Evolutionary conservation across 2,888 invertebrate species (phyloP).

Genomic region (Entomobrya multifasciata): DNA sequence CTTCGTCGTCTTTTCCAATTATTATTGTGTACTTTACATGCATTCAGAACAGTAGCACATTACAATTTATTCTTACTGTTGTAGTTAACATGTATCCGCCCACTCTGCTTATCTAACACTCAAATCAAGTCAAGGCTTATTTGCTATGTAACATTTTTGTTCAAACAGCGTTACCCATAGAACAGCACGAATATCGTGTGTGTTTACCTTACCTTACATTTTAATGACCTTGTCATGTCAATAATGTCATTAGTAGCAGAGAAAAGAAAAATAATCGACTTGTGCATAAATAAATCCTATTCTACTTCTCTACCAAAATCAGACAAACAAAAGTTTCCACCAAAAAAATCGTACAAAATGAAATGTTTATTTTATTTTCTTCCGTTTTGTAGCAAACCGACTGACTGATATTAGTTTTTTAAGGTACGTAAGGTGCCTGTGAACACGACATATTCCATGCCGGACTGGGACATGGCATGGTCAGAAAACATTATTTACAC

Average conservation of each 20-base stretch:
- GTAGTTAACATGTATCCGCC: background rate
- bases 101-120: background rate
- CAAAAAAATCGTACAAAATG: too few relatives aligned
- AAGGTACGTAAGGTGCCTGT: too few relatives aligned
- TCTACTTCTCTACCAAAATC: too few relatives aligned
- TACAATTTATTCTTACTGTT: background rate
- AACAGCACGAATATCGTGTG: background rate
- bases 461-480: background rate
- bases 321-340: too few relatives aligned
- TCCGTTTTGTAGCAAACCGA: too few relatives aligned
- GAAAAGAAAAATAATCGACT: too few relatives aligned
- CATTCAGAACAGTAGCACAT: background rate
- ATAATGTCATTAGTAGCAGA: slow-evolving; percentile 21
- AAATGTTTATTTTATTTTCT: too few relatives aligned
- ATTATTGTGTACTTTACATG: background rate
- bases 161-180: background rate
- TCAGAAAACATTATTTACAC: background rate
- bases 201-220: background rate
- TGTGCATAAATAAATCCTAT: too few relatives aligned
- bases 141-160: background rate
- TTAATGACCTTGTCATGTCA: slow-evolving; percentile 38
- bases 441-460: too few relatives aligned
- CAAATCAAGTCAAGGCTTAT: slow-evolving; percentile 2
- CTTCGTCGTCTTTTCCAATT: too few relatives aligned
- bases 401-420: too few relatives aligned